Conservation (phyloP, 2,888 invertebrate species). For the Piscicola geometra region DNA sequence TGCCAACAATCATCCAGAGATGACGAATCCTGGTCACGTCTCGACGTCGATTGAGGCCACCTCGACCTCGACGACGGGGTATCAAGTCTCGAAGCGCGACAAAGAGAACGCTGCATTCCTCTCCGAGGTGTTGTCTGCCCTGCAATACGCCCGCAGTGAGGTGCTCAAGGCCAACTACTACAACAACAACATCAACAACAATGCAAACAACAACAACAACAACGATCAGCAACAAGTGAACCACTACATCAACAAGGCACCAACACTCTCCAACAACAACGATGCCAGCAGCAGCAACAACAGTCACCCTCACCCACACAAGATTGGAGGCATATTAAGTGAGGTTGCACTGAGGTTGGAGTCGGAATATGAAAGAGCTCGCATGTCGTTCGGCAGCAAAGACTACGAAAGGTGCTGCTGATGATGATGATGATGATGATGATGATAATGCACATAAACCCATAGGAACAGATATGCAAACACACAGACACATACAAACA, state of each 20-base stretch:
- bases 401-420: conserved; percentile 26
- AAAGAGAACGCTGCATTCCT: conserved; percentile 28
- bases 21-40: conserved; percentile 13
- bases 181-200: background rate
- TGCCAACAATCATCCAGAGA: conserved; percentile 16
- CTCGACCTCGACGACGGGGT: background rate
- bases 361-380: conserved; percentile 23
- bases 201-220: background rate
- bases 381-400: conserved; percentile 21
- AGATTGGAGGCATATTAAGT: conserved; percentile 17
- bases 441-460: no score
- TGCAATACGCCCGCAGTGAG: conserved; percentile 26
- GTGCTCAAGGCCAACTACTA: background rate
- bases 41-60: background rate
- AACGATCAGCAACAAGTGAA: background rate
- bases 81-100: conserved; percentile 16
- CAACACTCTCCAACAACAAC: background rate
- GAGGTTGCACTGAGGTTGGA: conserved; percentile 30
- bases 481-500: no score
- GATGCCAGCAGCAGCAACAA: background rate
- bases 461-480: background rate
- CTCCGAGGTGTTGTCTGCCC: conserved; percentile 26
- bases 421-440: no score
- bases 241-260: background rate
- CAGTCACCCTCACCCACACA: background rate